Percentiles rank a stretch among this genome's conserved stretches.
Evolutionary conservation across 2,888 invertebrate genomes (phyloP).

Genomic region (Agonopterix arenella): DNA sequence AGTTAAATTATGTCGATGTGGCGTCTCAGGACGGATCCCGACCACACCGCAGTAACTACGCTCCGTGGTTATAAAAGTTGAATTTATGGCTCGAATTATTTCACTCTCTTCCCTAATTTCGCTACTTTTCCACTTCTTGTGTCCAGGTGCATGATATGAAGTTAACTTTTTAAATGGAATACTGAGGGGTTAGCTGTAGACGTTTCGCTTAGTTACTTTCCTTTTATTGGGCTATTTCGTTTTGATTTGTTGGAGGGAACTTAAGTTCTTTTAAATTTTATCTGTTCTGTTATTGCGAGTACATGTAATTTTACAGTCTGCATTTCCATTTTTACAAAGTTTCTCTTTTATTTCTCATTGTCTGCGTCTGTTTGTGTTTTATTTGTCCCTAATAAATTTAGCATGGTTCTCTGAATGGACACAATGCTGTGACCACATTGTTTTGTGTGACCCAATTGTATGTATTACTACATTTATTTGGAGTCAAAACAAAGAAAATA

Average conservation of each 20-base stretch:
- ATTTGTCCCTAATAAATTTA: neutral
- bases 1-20: slow-evolving; percentile 74
- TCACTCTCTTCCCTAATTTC: slow-evolving; percentile 60
- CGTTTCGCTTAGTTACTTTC: slow-evolving; percentile 34
- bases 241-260: slow-evolving; percentile 46
- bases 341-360: neutral
- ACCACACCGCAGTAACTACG: slow-evolving; percentile 33
- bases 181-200: slow-evolving; percentile 36
- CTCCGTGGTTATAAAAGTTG: slow-evolving; percentile 64
- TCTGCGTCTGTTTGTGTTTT: neutral
- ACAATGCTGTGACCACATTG: too few relatives aligned
- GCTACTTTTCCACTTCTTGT: slow-evolving; percentile 45
- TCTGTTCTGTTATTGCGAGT: slow-evolving; percentile 5
- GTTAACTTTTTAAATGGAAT: slow-evolving; percentile 53
- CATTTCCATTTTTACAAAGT: neutral
- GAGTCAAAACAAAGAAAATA: too few relatives aligned
- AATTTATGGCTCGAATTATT: slow-evolving; percentile 72
- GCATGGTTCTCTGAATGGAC: too few relatives aligned
- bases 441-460: too few relatives aligned
- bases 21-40: slow-evolving; percentile 33
- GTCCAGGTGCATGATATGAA: slow-evolving; percentile 67
- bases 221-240: slow-evolving; percentile 50
- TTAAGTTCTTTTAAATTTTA: slow-evolving; percentile 19
- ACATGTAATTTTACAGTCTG: neutral
- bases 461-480: too few relatives aligned